A percentile compares a stretch with the other conserved stretches of the same genome.
Evolutionary conservation across 2,888 invertebrate species (phyloP).

Genomic region (Rhodophaea formosa): DNA sequence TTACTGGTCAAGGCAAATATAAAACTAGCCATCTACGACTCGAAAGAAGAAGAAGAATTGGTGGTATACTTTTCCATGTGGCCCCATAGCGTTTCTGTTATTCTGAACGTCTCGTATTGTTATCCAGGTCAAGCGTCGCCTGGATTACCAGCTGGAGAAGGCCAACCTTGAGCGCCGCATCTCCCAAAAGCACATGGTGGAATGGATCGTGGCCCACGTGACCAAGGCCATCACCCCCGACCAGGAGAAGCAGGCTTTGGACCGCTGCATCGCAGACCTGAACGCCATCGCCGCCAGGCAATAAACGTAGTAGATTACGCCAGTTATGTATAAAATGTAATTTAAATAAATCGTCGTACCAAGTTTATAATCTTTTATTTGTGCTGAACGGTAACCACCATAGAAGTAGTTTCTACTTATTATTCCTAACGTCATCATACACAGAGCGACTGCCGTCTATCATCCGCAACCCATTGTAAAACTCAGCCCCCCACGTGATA

Average conservation of each 20-base stretch:
- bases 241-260: constrained; percentile 94
- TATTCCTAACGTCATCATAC: no score
- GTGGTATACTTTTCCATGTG: no score
- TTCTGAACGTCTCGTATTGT: no score
- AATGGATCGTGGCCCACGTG: constrained; percentile 94
- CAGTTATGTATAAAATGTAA: constrained; percentile 41
- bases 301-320: constrained; percentile 35
- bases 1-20: no score
- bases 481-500: no score
- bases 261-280: constrained; percentile 93
- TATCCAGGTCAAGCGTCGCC: constrained; percentile 87
- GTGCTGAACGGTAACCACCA: no score
- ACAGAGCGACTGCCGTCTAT: no score
- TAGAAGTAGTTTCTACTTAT: no score
- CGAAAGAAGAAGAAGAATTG: no score
- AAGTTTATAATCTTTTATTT: neutral
- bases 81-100: no score
- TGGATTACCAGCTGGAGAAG: constrained; percentile 96
- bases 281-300: constrained; percentile 83
- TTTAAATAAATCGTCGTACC: constrained; percentile 32
- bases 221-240: constrained; percentile 94
- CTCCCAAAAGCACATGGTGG: constrained; percentile 95
- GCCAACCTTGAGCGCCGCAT: constrained; percentile 90
- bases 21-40: no score
- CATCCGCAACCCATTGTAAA: no score